phyloP scores from a whole-genome alignment of 2,888 invertebrate genomes.

The Xylocampa areola region DNA sequence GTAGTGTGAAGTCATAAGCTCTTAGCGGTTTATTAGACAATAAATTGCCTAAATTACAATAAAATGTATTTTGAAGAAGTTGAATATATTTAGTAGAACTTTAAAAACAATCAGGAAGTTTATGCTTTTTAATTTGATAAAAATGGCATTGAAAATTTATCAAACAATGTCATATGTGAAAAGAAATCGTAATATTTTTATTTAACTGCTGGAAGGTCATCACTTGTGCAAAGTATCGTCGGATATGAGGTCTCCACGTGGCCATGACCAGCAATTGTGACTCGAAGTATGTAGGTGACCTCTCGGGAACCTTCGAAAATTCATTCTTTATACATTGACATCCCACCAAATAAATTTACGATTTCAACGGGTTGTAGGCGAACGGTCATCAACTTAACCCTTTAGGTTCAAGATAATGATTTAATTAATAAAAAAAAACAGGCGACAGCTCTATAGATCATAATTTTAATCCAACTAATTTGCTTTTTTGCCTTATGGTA shows the following conservation, averaged over 20 bases:
- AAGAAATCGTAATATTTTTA: neutral
- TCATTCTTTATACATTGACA: slow-evolving; percentile 78
- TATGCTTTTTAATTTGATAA: too few relatives aligned
- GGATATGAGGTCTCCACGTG: slow-evolving; percentile 78
- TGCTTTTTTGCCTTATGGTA: too few relatives aligned
- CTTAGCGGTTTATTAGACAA: slow-evolving; percentile 10
- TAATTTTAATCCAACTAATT: too few relatives aligned
- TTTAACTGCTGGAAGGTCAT: slow-evolving; percentile 56
- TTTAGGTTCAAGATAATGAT: neutral
- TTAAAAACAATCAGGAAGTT: too few relatives aligned
- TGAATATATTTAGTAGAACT: too few relatives aligned
- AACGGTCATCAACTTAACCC: slow-evolving; percentile 33
- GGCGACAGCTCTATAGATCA: too few relatives aligned
- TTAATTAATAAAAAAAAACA: too few relatives aligned
- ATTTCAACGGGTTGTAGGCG: slow-evolving; percentile 13
- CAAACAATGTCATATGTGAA: too few relatives aligned
- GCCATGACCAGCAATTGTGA: slow-evolving; percentile 81
- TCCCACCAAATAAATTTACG: slow-evolving; percentile 66
- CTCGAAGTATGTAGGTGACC: slow-evolving; percentile 86
- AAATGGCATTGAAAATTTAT: too few relatives aligned
- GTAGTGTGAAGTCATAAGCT: slow-evolving; percentile 32
- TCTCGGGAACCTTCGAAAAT: slow-evolving; percentile 81
- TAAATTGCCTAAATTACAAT: neutral
- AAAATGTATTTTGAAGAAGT: too few relatives aligned
- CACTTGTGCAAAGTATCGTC: slow-evolving; percentile 58